phyloP scores from a whole-genome alignment of 1,140 invertebrate genomes.

The Micrasema minimum region DNA sequence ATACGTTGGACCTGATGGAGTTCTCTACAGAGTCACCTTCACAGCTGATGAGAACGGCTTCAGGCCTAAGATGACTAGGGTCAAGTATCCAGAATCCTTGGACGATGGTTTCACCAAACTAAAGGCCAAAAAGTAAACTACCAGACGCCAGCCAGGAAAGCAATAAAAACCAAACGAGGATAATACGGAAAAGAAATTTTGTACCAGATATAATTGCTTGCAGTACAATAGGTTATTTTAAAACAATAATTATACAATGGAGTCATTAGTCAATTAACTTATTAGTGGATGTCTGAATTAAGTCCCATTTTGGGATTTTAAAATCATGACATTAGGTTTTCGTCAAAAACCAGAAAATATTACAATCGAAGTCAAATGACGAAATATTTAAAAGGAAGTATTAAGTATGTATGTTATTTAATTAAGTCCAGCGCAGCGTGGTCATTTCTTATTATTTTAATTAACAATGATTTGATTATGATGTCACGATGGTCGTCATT shows the following conservation, averaged over 20 bases:
- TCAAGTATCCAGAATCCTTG: conserved; percentile 62
- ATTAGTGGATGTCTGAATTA: no score
- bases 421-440: no score
- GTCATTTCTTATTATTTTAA: no score
- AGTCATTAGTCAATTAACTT: no score
- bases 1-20: conserved; percentile 71
- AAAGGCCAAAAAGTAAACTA: conserved; percentile 34
- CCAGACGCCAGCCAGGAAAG: neutral
- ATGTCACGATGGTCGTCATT: neutral
- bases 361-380: no score
- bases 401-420: no score
- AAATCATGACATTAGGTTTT: no score
- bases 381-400: no score
- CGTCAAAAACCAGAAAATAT: no score
- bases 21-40: conserved; percentile 71
- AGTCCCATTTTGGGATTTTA: no score
- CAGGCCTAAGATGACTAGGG: conserved; percentile 67
- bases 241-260: neutral
- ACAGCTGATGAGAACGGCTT: conserved; percentile 76
- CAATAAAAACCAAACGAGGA: conserved; percentile 39
- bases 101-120: conserved; percentile 51
- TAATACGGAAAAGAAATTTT: neutral
- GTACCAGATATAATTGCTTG: neutral
- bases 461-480: no score
- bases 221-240: no score